Base-by-base conservation (phyloP, 2,113 vertebrate genomes). In the Nansenia antarctica region DNA sequence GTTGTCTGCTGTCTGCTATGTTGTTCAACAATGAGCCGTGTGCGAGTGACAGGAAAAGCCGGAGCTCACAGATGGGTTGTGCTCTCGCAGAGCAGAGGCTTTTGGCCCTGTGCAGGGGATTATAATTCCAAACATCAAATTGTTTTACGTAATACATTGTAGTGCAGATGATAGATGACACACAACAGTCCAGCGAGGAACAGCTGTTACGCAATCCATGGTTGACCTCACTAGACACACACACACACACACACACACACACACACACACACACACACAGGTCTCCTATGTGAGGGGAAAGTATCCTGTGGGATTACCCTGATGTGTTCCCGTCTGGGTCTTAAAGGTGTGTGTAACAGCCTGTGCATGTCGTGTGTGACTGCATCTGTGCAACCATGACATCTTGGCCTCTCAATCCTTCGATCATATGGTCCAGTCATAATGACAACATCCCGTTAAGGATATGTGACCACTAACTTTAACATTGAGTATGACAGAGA, bases 61-160 rank as follows among this genome's bases (percentile, higher is more conserved):
- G 75, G 81, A 83, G 24, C 18, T 82, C 82, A 83, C 80, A 87
- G 81, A 85, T 85, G 79, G 78, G 59, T 71, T 69, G 70, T 59
- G 35, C 32, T 81, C 71, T 72, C 60, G 63, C 75, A 54, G 58
- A 52, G 75, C 76, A 76, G 73, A 77, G 69, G 74, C 74, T 65
- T 72, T 72, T 31, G 63, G 47, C 65, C 61, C 7, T 18, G 35
- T 18, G 31, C 32, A 58, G 65, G 42, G 77, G 89, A 91, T 92
- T 91, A 90, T 72, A 78, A 79, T 78, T 81, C 76, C 58, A 74
- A 87, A 89, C 84, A 88, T 88, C 87, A 90, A 87, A 90, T 85
- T 82, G 82, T 86, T 74, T 92, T 91, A 89, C 77, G 74, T 92
- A 92, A 92, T 81, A 82, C 81, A 84, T 55, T 78, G 85, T 73